These are phyloP conservation scores for Rhynchonycteris naso DNA, from an alignment of 2,797 vertebrate species.

Conservation along the genomic window DNA sequence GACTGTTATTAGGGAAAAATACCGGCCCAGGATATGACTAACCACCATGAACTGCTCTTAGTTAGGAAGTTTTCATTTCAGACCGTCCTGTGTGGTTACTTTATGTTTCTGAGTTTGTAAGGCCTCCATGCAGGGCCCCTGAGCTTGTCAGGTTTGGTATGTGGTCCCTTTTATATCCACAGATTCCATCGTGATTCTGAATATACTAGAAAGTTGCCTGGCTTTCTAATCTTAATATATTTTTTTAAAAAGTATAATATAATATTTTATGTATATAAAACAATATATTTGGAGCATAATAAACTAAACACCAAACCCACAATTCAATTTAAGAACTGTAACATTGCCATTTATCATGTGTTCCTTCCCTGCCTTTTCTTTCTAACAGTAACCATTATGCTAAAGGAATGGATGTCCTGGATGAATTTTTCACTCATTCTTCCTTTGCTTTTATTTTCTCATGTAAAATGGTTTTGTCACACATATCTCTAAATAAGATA, in stretches of 20 bases:
- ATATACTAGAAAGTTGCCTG: slow-evolving; percentile 7
- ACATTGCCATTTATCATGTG: neutral
- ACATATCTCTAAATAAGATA: neutral
- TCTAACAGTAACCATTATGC: neutral
- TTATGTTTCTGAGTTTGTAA: too few relatives aligned
- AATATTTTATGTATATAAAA: slow-evolving; percentile 32
- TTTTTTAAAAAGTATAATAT: neutral
- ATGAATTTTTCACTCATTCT: neutral
- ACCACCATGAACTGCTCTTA: too few relatives aligned
- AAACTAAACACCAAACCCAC: neutral
- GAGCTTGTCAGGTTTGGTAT: too few relatives aligned
- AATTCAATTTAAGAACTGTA: neutral
- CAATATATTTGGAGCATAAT: neutral
- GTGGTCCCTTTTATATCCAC: too few relatives aligned
- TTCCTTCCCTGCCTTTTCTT: neutral
- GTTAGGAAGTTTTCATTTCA: too few relatives aligned
- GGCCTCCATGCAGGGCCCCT: too few relatives aligned
- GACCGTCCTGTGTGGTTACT: too few relatives aligned
- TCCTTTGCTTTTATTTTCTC: neutral
- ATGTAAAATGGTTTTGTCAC: neutral
- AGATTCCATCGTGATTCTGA: neutral
- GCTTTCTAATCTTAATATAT: neutral
- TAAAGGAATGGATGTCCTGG: neutral
- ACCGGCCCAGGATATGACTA: too few relatives aligned
- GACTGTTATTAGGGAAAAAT: too few relatives aligned